A percentile compares a stretch with the other conserved stretches of the same genome.
Evolutionary conservation across 1,140 invertebrate genomes (phyloP).

Genomic region (Akabosia matsudoensis): DNA sequence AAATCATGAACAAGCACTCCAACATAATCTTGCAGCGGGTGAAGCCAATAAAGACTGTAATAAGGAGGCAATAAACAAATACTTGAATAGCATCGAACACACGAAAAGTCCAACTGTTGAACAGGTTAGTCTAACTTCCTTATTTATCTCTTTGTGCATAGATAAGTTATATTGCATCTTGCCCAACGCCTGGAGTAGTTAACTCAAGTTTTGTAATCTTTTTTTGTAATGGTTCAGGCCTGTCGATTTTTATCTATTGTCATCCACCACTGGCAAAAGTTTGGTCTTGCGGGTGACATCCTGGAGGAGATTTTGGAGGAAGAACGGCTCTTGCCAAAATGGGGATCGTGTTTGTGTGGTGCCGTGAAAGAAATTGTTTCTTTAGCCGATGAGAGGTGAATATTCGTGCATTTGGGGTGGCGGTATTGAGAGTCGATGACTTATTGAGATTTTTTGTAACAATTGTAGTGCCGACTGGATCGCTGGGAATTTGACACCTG

Average conservation of each 20-base stretch:
- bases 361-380: slow-evolving; percentile 41
- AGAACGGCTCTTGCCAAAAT: slow-evolving; percentile 27
- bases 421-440: too few relatives aligned
- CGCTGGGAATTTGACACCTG: slow-evolving; percentile 35
- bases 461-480: slow-evolving; percentile 40
- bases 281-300: slow-evolving; percentile 23
- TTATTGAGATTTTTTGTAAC: too few relatives aligned
- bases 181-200: too few relatives aligned
- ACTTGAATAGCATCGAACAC: slow-evolving; percentile 23
- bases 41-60: slow-evolving; percentile 21
- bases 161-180: background rate
- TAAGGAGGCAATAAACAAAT: slow-evolving; percentile 24
- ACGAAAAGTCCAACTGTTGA: slow-evolving; percentile 30
- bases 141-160: background rate
- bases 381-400: slow-evolving; percentile 41
- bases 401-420: too few relatives aligned
- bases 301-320: slow-evolving; percentile 40
- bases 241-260: slow-evolving; percentile 41
- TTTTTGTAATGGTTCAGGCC: slow-evolving; percentile 34
- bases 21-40: slow-evolving; percentile 32
- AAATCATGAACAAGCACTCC: slow-evolving; percentile 40
- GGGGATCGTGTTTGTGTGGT: slow-evolving; percentile 37
- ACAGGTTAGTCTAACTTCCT: slow-evolving; percentile 31
- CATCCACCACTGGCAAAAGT: slow-evolving; percentile 39
- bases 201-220: background rate